Conservation (phyloP, 2,888 invertebrate species). For the Palloptera scutellata region DNA sequence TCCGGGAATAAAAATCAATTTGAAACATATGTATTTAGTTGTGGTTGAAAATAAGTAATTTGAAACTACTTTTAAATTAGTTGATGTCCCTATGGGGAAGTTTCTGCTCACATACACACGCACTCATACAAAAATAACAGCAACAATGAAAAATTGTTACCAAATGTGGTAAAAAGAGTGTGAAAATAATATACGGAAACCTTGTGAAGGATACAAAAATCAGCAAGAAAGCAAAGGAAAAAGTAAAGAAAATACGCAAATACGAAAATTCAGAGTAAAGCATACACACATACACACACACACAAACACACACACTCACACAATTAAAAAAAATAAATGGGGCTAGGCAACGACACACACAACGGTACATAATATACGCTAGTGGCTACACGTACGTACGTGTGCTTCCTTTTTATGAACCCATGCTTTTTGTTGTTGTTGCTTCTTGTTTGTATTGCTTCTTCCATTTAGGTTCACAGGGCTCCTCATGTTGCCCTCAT, state of each 20-base stretch:
- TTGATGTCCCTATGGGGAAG: constrained; percentile 1
- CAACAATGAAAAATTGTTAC: neutral
- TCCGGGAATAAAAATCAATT: too few species aligned
- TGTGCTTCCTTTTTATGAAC: neutral
- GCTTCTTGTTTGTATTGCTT: constrained; percentile 29
- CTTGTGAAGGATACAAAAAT: constrained; percentile 15
- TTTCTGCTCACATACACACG: constrained; percentile 14
- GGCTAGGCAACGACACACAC: too few species aligned
- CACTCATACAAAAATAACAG: neutral
- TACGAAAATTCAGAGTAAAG: neutral
- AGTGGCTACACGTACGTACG: constrained; percentile 14
- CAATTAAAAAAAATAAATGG: too few species aligned
- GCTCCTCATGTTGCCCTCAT: constrained; percentile 16
- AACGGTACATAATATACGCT: constrained; percentile 7
- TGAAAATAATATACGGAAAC: constrained; percentile 24
- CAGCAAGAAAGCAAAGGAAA: constrained; percentile 3
- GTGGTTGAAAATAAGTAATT: too few species aligned
- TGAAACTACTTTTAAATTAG: too few species aligned
- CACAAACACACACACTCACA: constrained; percentile 4
- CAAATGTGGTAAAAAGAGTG: constrained; percentile 25
- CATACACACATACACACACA: constrained; percentile 1
- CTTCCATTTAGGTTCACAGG: constrained; percentile 31
- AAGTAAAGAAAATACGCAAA: constrained; percentile 9
- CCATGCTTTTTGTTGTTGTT: constrained; percentile 4
- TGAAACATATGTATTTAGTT: too few species aligned